These are phyloP conservation scores for Pachliopta kotzebuea DNA, from an alignment of 2,888 invertebrate genomes.

Conservation along the genomic window DNA sequence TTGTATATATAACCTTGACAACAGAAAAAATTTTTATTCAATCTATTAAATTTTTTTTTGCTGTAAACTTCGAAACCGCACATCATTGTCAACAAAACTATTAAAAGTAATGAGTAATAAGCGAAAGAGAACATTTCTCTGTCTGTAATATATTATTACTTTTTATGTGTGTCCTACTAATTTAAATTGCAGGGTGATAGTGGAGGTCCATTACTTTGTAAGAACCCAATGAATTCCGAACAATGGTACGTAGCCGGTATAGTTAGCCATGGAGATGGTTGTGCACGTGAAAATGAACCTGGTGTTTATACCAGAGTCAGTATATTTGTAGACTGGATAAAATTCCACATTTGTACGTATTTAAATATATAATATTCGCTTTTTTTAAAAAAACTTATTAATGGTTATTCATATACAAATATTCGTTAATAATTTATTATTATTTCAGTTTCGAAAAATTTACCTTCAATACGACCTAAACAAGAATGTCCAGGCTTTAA, in stretches of 20 bases:
- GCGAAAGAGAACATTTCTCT: too few relatives aligned
- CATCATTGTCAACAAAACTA: too few relatives aligned
- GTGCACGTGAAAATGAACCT: constrained; percentile 88
- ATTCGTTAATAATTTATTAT: background rate
- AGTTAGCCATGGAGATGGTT: constrained; percentile 93
- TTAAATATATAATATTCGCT: too few relatives aligned
- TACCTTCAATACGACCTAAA: constrained; percentile 76
- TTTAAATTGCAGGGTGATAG: constrained; percentile 83
- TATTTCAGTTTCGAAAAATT: constrained; percentile 65
- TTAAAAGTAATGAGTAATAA: too few relatives aligned
- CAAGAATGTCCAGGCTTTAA: constrained; percentile 86
- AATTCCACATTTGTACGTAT: constrained; percentile 79
- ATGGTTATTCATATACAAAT: background rate
- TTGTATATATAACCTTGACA: too few relatives aligned
- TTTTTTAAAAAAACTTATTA: background rate
- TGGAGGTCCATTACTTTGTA: constrained; percentile 91
- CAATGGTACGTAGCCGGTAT: constrained; percentile 92
- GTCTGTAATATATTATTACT: background rate
- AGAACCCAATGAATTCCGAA: constrained; percentile 82
- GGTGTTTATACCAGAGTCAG: constrained; percentile 91
- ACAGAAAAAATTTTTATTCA: too few relatives aligned
- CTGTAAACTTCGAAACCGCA: too few relatives aligned
- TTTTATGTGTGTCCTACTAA: background rate
- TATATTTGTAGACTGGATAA: constrained; percentile 88
- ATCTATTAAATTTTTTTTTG: too few relatives aligned